These are phyloP conservation scores for Portunus trituberculatus DNA, from an alignment of 1,140 invertebrate genomes.

Conservation along the genomic window DNA sequence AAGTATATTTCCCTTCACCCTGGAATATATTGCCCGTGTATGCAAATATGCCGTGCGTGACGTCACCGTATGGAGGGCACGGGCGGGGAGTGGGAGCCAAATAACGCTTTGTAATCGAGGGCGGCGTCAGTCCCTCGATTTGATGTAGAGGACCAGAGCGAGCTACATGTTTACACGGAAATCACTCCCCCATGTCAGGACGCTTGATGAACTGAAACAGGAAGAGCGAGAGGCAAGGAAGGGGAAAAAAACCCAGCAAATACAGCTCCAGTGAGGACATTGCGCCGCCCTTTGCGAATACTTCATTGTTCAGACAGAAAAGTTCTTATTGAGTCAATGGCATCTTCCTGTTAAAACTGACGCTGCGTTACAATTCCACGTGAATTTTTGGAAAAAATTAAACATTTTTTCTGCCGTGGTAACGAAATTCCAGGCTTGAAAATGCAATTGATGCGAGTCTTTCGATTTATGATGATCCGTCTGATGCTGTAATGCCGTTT, in stretches of 20 bases:
- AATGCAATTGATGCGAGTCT: not conserved
- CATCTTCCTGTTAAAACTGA: too few relatives aligned
- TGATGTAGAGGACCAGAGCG: not conserved
- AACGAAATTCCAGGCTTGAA: not conserved
- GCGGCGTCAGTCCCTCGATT: not conserved
- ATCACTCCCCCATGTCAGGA: not conserved
- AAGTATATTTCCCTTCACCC: constrained; percentile 8
- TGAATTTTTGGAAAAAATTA: too few relatives aligned
- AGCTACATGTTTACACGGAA: not conserved
- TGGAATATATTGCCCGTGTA: constrained; percentile 1
- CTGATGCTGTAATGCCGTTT: constrained; percentile 2
- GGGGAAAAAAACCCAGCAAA: too few relatives aligned
- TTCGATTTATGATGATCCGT: constrained; percentile 22
- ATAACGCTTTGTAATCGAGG: not conserved
- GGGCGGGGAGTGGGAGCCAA: not conserved
- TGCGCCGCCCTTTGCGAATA: too few relatives aligned
- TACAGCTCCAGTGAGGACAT: too few relatives aligned
- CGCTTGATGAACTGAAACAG: not conserved
- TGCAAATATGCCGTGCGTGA: not conserved
- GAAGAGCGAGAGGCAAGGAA: not conserved
- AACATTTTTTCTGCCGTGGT: not conserved
- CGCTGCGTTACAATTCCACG: too few relatives aligned
- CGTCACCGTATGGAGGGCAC: not conserved
- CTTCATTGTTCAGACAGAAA: too few relatives aligned
- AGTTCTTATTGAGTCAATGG: too few relatives aligned